Percentiles rank a stretch among this genome's conserved stretches.
Conservation (phyloP, 2,113 vertebrate species). For the Potamarius usumacintae region DNA sequence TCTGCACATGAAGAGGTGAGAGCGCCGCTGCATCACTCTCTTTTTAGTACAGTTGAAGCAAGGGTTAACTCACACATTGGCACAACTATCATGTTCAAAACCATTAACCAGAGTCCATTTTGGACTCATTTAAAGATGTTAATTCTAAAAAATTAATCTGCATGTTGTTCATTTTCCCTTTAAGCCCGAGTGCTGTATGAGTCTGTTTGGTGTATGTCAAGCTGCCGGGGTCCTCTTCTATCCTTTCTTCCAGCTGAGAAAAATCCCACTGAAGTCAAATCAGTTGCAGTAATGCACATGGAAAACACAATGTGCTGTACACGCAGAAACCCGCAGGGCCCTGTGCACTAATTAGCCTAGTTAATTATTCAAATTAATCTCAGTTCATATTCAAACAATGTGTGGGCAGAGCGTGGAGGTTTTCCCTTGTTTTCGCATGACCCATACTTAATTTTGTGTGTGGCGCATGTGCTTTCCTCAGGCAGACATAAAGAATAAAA, state of each 20-base stretch:
- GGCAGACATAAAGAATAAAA: not conserved
- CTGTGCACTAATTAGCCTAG: slow-evolving; percentile 4
- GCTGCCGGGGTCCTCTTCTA: not conserved
- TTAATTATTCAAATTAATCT: slow-evolving; percentile 24
- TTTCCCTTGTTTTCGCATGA: not conserved
- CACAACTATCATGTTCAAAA: not conserved
- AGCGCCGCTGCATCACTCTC: not conserved
- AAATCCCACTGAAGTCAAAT: not conserved
- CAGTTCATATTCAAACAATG: not conserved
- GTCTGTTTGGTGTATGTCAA: not conserved
- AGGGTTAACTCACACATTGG: not conserved
- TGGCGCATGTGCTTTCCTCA: not conserved
- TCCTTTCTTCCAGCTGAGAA: not conserved
- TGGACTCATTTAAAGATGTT: not conserved
- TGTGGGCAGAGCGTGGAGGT: not conserved
- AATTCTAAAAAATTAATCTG: not conserved
- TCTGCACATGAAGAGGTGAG: not conserved
- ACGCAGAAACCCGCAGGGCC: not conserved
- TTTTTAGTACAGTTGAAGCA: not conserved
- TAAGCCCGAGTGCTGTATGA: slow-evolving; percentile 36
- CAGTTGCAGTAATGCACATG: not conserved
- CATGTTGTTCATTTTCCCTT: not conserved
- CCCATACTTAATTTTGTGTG: not conserved
- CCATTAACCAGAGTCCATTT: not conserved
- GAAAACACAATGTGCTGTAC: not conserved